These are phyloP conservation scores for Teleogryllus occipitalis DNA, from an alignment of 1,140 invertebrate genomes.

Conservation along the genomic window DNA sequence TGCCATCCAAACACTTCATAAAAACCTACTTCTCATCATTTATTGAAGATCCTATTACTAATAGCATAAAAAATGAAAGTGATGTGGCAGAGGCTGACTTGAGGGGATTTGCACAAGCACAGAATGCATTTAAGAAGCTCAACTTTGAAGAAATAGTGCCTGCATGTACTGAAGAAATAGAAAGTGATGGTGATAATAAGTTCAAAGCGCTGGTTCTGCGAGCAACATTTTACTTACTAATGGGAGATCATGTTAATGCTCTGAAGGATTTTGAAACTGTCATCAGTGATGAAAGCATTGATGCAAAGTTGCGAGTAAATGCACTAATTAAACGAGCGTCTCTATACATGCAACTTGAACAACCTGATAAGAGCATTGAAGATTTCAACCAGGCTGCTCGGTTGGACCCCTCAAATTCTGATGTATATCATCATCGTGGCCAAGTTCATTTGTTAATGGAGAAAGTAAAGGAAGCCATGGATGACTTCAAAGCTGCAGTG, in stretches of 20 bases:
- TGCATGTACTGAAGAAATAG: slow-evolving; percentile 73
- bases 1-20: slow-evolving; percentile 78
- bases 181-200: slow-evolving; percentile 43
- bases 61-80: slow-evolving; percentile 29
- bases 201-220: slow-evolving; percentile 65
- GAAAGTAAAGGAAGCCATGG: slow-evolving; percentile 64
- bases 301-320: slow-evolving; percentile 56
- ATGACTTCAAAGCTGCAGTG: slow-evolving; percentile 76
- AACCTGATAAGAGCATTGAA: slow-evolving; percentile 59
- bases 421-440: slow-evolving; percentile 73
- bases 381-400: slow-evolving; percentile 69
- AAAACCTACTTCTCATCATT: slow-evolving; percentile 80
- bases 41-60: slow-evolving; percentile 64
- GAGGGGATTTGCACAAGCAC: slow-evolving; percentile 55
- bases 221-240: slow-evolving; percentile 72
- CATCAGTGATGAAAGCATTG: slow-evolving; percentile 33
- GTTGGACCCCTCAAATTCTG: slow-evolving; percentile 69
- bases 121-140: slow-evolving; percentile 53
- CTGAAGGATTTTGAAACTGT: slow-evolving; percentile 58
- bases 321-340: slow-evolving; percentile 84
- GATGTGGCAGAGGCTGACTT: slow-evolving; percentile 29
- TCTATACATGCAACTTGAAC: slow-evolving; percentile 68
- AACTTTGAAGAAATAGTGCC: slow-evolving; percentile 70
- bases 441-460: slow-evolving; percentile 75
- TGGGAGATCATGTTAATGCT: slow-evolving; percentile 61